Evolutionary conservation across 2,797 vertebrate species (phyloP).

Genomic region (Clarias laeviceps): DNA sequence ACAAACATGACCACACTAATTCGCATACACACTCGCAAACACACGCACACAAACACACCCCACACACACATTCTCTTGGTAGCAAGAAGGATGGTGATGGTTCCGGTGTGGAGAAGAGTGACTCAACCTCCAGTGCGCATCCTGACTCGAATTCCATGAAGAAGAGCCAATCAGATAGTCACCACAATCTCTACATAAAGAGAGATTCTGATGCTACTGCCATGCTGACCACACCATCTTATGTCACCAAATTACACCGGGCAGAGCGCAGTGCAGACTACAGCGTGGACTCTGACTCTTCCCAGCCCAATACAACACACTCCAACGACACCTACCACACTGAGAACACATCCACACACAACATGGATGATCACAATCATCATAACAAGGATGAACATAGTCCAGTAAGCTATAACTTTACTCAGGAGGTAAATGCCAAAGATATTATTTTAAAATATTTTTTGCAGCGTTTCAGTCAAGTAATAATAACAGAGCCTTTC

Average conservation of each 20-base stretch:
- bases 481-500: neutral
- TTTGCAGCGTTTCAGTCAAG: neutral
- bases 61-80: neutral
- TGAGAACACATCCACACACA: slow-evolving; percentile 29
- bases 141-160: slow-evolving; percentile 48
- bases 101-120: slow-evolving; percentile 42
- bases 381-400: neutral
- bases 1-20: slow-evolving; percentile 43
- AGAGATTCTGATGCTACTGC: slow-evolving; percentile 50
- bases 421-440: slow-evolving; percentile 62
- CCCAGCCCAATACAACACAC: slow-evolving; percentile 16
- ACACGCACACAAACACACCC: slow-evolving; percentile 51
- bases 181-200: slow-evolving; percentile 56
- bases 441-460: neutral
- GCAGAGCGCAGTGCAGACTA: slow-evolving; percentile 49
- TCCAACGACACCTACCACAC: slow-evolving; percentile 41
- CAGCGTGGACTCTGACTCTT: slow-evolving; percentile 24
- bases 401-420: slow-evolving; percentile 28
- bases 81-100: slow-evolving; percentile 36
- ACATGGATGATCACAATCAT: slow-evolving; percentile 1
- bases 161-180: slow-evolving; percentile 53
- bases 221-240: slow-evolving; percentile 37
- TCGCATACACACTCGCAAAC: slow-evolving; percentile 28
- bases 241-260: slow-evolving; percentile 41
- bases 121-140: slow-evolving; percentile 42